A percentile compares a stretch with the other conserved stretches of the same genome.
Evolutionary conservation across 2,113 vertebrate species (phyloP).

Genomic region (Labeo catla): DNA sequence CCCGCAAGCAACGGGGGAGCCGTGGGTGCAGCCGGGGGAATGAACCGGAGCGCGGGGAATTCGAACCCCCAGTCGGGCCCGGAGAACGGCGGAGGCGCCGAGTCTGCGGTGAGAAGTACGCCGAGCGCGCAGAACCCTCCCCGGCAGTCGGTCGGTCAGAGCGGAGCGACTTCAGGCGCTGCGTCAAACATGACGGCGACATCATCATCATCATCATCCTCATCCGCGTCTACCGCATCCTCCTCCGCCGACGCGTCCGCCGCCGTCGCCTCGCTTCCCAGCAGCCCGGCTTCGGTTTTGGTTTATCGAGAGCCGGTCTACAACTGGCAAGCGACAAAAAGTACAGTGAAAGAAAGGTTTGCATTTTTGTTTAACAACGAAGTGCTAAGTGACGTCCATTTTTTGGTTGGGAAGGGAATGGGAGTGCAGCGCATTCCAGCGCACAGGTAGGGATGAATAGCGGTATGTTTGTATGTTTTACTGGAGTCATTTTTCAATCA

Average conservation of each 20-base stretch:
- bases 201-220: slow-evolving; percentile 50
- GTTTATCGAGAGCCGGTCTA: slow-evolving; percentile 82
- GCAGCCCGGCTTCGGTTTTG: slow-evolving; percentile 69
- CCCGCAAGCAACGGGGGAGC: slow-evolving; percentile 66
- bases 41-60: slow-evolving; percentile 53
- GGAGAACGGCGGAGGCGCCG: slow-evolving; percentile 61
- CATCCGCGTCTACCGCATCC: slow-evolving; percentile 44
- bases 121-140: slow-evolving; percentile 57
- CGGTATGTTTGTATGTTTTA: slow-evolving; percentile 32
- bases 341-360: slow-evolving; percentile 86
- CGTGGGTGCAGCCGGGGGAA: slow-evolving; percentile 49
- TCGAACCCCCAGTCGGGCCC: slow-evolving; percentile 67
- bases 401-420: slow-evolving; percentile 87
- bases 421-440: slow-evolving; percentile 86
- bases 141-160: slow-evolving; percentile 58
- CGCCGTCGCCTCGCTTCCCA: slow-evolving; percentile 65
- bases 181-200: slow-evolving; percentile 61
- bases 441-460: slow-evolving; percentile 78
- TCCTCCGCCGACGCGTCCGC: slow-evolving; percentile 58
- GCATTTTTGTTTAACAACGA: slow-evolving; percentile 90
- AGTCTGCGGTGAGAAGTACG: slow-evolving; percentile 56
- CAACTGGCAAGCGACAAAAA: slow-evolving; percentile 88
- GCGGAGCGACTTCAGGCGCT: slow-evolving; percentile 50
- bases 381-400: slow-evolving; percentile 90
- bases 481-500: neutral